These are phyloP conservation scores for Neosilurus hyrtlii DNA, from an alignment of 2,797 vertebrate genomes.

Conservation along the genomic window DNA sequence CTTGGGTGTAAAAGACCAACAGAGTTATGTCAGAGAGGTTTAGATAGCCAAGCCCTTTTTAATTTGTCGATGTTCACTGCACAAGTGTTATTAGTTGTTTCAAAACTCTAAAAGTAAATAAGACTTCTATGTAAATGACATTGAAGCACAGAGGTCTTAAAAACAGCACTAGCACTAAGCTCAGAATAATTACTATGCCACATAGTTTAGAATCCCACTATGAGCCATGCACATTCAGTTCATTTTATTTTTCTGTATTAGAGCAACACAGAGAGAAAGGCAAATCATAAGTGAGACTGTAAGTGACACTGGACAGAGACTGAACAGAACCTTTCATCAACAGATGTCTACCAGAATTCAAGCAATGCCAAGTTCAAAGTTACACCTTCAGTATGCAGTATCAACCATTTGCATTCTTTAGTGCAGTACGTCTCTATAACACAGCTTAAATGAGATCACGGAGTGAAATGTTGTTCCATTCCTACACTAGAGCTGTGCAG, in stretches of 20 bases:
- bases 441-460: no score
- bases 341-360: no score
- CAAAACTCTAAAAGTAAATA: not conserved
- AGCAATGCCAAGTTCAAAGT: no score
- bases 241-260: not conserved
- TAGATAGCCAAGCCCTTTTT: conserved; percentile 14
- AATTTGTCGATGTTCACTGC: not conserved
- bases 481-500: no score
- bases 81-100: not conserved
- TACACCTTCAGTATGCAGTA: no score
- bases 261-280: not conserved
- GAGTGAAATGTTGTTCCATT: no score
- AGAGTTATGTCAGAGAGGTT: not conserved
- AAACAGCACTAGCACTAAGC: not conserved
- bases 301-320: no score
- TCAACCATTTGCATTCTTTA: no score
- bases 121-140: not conserved
- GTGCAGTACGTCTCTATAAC: no score
- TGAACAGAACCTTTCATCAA: no score
- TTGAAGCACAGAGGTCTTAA: not conserved
- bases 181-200: not conserved
- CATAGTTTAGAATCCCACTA: not conserved
- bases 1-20: no score
- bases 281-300: no score
- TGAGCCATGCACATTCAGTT: not conserved